A percentile compares a stretch with the other conserved stretches of the same genome.
Conservation (phyloP, 2,888 invertebrate genomes). For the Acrocera orbiculus region DNA sequence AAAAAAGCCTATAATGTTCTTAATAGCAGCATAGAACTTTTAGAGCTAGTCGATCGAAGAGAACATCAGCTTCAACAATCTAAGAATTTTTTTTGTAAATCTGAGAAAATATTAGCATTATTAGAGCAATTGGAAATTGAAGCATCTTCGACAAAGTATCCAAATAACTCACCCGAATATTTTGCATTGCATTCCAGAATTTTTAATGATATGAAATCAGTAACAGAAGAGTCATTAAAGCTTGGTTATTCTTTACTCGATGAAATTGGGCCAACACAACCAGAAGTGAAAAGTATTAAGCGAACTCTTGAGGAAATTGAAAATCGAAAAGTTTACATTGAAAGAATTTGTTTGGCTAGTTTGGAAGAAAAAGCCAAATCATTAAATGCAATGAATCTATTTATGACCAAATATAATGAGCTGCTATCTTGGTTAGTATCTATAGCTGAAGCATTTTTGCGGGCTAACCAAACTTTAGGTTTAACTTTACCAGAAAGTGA, state of each 20-base stretch:
- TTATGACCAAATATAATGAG: constrained; percentile 49
- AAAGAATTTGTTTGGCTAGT: constrained; percentile 45
- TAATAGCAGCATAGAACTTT: constrained; percentile 48
- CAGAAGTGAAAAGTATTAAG: constrained; percentile 48
- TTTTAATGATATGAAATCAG: constrained; percentile 44
- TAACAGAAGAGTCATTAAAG: constrained; percentile 45
- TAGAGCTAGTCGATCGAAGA: constrained; percentile 50
- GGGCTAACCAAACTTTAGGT: constrained; percentile 60
- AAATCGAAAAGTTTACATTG: constrained; percentile 48
- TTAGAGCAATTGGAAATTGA: constrained; percentile 59
- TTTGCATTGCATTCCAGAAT: constrained; percentile 50
- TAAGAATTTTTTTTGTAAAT: constrained; percentile 52
- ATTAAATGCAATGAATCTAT: constrained; percentile 47
- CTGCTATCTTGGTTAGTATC: constrained; percentile 56
- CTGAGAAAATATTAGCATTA: constrained; percentile 52
- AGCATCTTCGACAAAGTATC: constrained; percentile 43
- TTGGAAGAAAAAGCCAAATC: constrained; percentile 50
- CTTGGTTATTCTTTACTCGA: constrained; percentile 58
- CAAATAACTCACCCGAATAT: constrained; percentile 45
- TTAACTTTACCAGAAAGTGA: constrained; percentile 43
- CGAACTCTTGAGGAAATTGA: constrained; percentile 53
- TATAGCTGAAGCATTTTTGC: constrained; percentile 53
- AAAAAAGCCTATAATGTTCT: constrained; percentile 48
- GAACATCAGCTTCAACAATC: constrained; percentile 47
- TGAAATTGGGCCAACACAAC: constrained; percentile 41